These are phyloP conservation scores for Drosophila sordidula DNA, from an alignment of 2,888 invertebrate genomes.

Conservation along the genomic window DNA sequence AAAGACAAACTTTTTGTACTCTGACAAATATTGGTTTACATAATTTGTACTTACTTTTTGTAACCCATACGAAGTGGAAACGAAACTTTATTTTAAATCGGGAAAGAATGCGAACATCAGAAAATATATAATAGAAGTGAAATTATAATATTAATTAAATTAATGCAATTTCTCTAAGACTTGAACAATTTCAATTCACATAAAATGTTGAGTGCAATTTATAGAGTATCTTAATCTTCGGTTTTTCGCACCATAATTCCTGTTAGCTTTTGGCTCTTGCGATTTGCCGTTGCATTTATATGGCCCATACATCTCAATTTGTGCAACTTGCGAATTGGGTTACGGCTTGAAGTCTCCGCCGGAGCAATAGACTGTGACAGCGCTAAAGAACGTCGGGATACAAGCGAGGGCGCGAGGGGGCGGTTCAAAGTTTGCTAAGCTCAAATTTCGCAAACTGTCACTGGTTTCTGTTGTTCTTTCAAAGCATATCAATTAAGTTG, in stretches of 20 bases:
- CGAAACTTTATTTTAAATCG: background rate
- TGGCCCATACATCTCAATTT: slow-evolving; percentile 66
- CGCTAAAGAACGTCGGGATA: slow-evolving; percentile 4
- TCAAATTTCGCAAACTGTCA: slow-evolving; percentile 61
- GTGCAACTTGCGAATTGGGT: slow-evolving; percentile 55
- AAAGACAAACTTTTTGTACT: slow-evolving; percentile 50
- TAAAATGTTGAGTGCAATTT: background rate
- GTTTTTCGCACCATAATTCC: background rate
- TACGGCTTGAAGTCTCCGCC: slow-evolving; percentile 32
- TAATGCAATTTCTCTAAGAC: too few relatives aligned
- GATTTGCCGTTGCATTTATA: slow-evolving; percentile 52
- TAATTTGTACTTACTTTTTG: slow-evolving; percentile 2
- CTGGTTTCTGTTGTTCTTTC: slow-evolving; percentile 64
- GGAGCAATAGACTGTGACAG: slow-evolving; percentile 46
- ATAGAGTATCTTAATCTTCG: slow-evolving; percentile 32
- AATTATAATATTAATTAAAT: too few relatives aligned
- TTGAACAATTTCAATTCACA: too few relatives aligned
- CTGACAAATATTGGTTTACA: slow-evolving; percentile 15
- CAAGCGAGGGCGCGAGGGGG: background rate
- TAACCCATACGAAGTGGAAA: background rate
- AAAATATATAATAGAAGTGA: too few relatives aligned
- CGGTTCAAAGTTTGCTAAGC: slow-evolving; percentile 45
- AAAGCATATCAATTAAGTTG: slow-evolving; percentile 72
- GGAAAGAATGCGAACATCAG: too few relatives aligned
- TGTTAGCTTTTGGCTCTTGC: slow-evolving; percentile 23